These are phyloP conservation scores for Aphidius colemani DNA, from an alignment of 2,888 invertebrate genomes.

Conservation along the genomic window DNA sequence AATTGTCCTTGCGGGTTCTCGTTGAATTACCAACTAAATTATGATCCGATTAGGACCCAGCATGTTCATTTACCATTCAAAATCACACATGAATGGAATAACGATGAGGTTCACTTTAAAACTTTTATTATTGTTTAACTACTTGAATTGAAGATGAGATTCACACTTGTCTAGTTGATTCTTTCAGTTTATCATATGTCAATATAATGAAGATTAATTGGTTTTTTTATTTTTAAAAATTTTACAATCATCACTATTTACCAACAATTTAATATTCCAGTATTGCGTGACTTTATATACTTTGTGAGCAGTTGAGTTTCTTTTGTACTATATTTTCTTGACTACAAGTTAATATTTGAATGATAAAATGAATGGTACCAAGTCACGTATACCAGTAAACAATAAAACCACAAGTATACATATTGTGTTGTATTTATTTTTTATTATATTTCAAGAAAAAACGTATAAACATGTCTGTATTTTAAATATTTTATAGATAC, in stretches of 20 bases:
- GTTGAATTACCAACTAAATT: conserved; percentile 46
- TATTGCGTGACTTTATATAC: conserved; percentile 41
- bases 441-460: background rate
- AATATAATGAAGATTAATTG: background rate
- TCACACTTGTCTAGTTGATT: too few relatives aligned
- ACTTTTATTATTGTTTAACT: too few relatives aligned
- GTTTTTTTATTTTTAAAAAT: background rate
- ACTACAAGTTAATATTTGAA: conserved; percentile 26
- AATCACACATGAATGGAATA: conserved; percentile 46
- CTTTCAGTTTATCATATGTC: too few relatives aligned
- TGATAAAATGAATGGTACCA: conserved; percentile 21
- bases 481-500: background rate
- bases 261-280: conserved; percentile 42
- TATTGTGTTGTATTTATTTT: conserved; percentile 2
- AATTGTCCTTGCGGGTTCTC: conserved; percentile 44
- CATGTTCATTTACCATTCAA: conserved; percentile 41
- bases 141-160: too few relatives aligned
- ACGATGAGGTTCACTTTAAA: conserved; percentile 15
- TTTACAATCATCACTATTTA: too few relatives aligned
- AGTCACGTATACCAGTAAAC: conserved; percentile 8
- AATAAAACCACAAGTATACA: background rate
- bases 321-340: background rate
- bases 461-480: background rate
- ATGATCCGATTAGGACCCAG: conserved; percentile 42
- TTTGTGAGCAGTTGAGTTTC: background rate